Percentiles rank a stretch among this genome's conserved stretches.
Evolutionary conservation across 1,140 invertebrate species (phyloP).

Genomic region (Diorhabda carinulata): DNA sequence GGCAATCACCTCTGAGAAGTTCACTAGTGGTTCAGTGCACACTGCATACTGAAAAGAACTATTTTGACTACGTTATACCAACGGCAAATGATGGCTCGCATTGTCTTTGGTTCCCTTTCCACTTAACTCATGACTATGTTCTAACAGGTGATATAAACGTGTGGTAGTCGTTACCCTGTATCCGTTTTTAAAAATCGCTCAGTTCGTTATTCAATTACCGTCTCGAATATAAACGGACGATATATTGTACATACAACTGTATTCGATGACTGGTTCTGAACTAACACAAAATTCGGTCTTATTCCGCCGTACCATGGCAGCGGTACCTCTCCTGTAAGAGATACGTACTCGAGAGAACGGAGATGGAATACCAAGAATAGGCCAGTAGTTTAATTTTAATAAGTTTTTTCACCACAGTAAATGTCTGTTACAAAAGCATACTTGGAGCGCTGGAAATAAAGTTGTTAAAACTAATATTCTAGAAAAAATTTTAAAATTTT

Average conservation of each 20-base stretch:
- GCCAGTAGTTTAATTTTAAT: background rate
- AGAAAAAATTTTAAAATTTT: no score
- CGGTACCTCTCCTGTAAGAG: background rate
- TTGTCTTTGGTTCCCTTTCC: slow-evolving; percentile 21
- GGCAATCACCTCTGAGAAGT: slow-evolving; percentile 33
- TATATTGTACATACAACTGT: no score
- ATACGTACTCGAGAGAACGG: background rate
- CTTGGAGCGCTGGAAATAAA: no score
- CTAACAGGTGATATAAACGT: slow-evolving; percentile 9
- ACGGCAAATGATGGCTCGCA: slow-evolving; percentile 20
- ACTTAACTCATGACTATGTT: slow-evolving; percentile 8
- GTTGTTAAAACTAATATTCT: no score
- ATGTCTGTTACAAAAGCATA: no score
- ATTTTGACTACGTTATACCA: slow-evolving; percentile 18
- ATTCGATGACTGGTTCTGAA: background rate
- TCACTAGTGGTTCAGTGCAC: slow-evolving; percentile 31
- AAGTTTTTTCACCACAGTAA: no score
- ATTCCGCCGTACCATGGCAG: no score
- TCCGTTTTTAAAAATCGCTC: background rate
- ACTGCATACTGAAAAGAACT: slow-evolving; percentile 31
- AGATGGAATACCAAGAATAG: background rate
- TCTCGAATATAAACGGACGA: background rate
- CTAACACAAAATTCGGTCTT: no score
- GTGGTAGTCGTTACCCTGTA: background rate
- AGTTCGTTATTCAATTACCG: background rate